Evolutionary conservation across 1,140 invertebrate species (phyloP).

Genomic region (Drosophila parvula): DNA sequence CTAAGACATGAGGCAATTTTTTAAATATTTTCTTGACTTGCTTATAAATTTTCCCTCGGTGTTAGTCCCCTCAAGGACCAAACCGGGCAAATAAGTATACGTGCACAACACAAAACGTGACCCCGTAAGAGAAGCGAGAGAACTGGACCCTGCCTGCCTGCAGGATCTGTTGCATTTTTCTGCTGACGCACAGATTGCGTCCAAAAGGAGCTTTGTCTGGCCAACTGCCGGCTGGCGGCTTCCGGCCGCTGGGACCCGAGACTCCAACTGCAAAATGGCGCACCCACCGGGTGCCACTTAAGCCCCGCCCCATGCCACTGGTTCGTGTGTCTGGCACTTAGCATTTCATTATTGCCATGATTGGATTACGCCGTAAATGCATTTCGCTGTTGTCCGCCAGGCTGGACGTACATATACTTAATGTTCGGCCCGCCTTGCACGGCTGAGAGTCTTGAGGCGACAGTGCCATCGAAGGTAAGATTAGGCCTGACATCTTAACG

Average conservation of each 20-base stretch:
- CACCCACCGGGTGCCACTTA: constrained; percentile 23
- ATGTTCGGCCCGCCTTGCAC: background rate
- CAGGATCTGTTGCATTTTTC: constrained; percentile 53
- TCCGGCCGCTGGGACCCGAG: constrained; percentile 26
- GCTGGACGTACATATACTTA: constrained; percentile 26
- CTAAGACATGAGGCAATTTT: too few relatives aligned
- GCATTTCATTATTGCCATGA: constrained; percentile 62
- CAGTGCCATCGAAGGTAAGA: constrained; percentile 6
- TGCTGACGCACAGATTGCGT: constrained; percentile 26
- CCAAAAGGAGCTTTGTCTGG: constrained; percentile 33
- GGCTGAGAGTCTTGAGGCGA: constrained; percentile 11
- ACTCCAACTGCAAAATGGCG: constrained; percentile 9
- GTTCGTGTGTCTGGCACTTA: constrained; percentile 52
- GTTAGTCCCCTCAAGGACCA: background rate
- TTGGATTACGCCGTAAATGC: constrained; percentile 65
- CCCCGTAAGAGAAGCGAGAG: constrained; percentile 23
- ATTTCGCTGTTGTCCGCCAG: constrained; percentile 52
- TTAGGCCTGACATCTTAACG: background rate
- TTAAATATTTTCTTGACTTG: too few relatives aligned
- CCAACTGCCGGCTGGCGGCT: constrained; percentile 30
- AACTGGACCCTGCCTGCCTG: background rate
- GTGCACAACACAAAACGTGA: constrained; percentile 47
- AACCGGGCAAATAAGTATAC: constrained; percentile 13
- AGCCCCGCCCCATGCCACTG: background rate
- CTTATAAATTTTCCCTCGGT: background rate